phyloP scores from a whole-genome alignment of 2,888 invertebrate species.

The Chrysina gloriosa region DNA sequence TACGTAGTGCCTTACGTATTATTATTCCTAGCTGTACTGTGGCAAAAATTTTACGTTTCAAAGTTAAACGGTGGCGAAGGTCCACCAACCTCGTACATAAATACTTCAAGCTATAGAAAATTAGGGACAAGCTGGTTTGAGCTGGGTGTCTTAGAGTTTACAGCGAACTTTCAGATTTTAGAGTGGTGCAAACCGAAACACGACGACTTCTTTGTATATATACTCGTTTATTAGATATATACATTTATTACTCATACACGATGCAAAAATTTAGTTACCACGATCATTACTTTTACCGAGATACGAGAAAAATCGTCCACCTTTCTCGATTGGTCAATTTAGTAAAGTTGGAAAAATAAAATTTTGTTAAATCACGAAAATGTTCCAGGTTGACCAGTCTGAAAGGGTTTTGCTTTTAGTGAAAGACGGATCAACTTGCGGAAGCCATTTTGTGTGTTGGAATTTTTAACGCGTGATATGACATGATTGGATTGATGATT shows the following conservation, averaged over 20 bases:
- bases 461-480: too few species aligned
- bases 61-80: conserved; percentile 8
- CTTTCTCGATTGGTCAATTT: conserved; percentile 16
- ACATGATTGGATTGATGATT: too few species aligned
- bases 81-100: too few species aligned
- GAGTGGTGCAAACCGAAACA: conserved; percentile 41
- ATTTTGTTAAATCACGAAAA: not conserved
- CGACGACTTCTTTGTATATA: conserved; percentile 30
- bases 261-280: conserved; percentile 45
- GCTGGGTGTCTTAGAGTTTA: conserved; percentile 58
- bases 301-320: conserved; percentile 9
- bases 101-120: conserved; percentile 27
- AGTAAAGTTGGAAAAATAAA: not conserved
- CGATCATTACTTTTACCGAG: conserved; percentile 13
- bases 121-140: conserved; percentile 64
- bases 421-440: too few species aligned
- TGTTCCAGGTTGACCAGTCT: not conserved
- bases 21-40: conserved; percentile 27
- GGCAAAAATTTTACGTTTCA: conserved; percentile 6
- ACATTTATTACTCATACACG: conserved; percentile 37
- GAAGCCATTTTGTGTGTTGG: too few species aligned
- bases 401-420: too few species aligned
- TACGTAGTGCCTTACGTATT: conserved; percentile 7
- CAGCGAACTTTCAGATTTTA: conserved; percentile 32
- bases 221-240: too few species aligned